These are phyloP conservation scores for Nannoperca obscura DNA, from an alignment of 2,797 vertebrate species.

Conservation along the genomic window DNA sequence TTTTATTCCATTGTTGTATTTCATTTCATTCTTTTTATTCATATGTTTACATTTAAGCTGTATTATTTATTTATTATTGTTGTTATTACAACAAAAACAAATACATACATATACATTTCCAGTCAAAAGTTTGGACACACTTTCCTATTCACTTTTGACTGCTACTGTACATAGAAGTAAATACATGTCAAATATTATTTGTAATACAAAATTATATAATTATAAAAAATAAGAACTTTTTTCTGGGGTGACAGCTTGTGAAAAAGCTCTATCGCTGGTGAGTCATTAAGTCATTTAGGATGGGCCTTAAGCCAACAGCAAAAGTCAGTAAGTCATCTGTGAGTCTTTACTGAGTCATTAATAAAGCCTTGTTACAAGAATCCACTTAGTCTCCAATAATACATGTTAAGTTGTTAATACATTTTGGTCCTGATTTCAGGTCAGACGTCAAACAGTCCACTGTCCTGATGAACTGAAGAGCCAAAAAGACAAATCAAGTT, in stretches of 20 bases:
- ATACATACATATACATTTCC: too few relatives aligned
- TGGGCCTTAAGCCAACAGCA: not conserved
- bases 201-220: too few relatives aligned
- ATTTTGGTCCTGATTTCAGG: not conserved
- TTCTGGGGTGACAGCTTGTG: not conserved
- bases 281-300: conserved; percentile 9
- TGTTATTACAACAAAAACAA: too few relatives aligned
- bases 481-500: not conserved
- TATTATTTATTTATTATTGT: too few relatives aligned
- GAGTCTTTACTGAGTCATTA: not conserved
- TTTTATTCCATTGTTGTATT: not conserved
- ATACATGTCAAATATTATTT: too few relatives aligned
- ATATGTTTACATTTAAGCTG: too few relatives aligned
- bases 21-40: not conserved
- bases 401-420: not conserved
- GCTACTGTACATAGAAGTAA: too few relatives aligned
- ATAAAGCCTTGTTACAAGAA: not conserved
- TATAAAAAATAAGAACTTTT: not conserved
- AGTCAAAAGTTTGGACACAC: too few relatives aligned
- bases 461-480: not conserved
- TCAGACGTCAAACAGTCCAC: conserved; percentile 6
- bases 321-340: not conserved
- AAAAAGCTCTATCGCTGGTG: not conserved
- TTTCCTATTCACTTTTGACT: too few relatives aligned
- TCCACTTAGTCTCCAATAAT: not conserved